Conservation (phyloP, 2,888 invertebrate species). For the Stenichneumon culpator region DNA sequence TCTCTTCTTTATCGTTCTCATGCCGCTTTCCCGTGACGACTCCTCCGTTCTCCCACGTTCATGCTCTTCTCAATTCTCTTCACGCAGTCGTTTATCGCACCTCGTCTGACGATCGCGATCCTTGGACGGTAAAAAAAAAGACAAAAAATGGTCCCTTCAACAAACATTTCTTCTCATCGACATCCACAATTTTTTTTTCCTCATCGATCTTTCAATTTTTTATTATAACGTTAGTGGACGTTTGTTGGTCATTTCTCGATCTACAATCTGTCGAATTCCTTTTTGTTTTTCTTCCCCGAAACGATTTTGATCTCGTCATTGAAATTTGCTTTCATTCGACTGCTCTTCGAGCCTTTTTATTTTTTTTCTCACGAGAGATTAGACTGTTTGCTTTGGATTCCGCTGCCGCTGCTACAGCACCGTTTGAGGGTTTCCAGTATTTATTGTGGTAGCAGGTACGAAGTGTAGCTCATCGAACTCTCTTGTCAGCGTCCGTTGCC, state of each 20-base stretch:
- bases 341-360: neutral
- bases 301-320: neutral
- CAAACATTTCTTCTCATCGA: slow-evolving; percentile 39
- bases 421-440: neutral
- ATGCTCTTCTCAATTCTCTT: slow-evolving; percentile 48
- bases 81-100: slow-evolving; percentile 64
- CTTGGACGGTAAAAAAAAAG: slow-evolving; percentile 21
- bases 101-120: slow-evolving; percentile 55
- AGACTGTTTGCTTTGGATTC: slow-evolving; percentile 9
- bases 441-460: slow-evolving; percentile 22
- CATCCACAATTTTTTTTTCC: neutral
- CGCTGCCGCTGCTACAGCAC: neutral
- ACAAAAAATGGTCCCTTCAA: slow-evolving; percentile 11
- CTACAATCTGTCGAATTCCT: neutral
- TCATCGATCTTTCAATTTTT: neutral
- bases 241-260: no score
- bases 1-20: slow-evolving; percentile 45
- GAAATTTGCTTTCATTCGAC: neutral
- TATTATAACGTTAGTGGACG: no score
- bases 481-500: slow-evolving; percentile 10
- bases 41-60: slow-evolving; percentile 11
- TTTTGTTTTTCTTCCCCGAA: neutral
- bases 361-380: neutral
- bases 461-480: slow-evolving; percentile 6
- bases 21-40: slow-evolving; percentile 44